Conservation (phyloP, 2,888 invertebrate species). For the Nyleta sp. region DNA sequence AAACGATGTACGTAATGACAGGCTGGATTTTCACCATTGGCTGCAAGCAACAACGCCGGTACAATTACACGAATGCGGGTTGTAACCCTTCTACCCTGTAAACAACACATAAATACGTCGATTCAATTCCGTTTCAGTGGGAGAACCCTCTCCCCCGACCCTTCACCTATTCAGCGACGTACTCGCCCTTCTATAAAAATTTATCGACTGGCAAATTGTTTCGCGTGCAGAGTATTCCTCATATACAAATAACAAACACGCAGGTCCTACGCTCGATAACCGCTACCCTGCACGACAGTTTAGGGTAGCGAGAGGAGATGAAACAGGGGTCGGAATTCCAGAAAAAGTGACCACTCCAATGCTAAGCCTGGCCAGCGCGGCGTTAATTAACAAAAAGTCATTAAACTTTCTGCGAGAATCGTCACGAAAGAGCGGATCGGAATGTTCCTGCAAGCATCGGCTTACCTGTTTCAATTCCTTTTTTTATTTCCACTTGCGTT, state of each 20-base stretch:
- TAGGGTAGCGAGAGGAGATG: slow-evolving; percentile 65
- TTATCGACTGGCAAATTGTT: slow-evolving; percentile 83
- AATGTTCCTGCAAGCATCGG: slow-evolving; percentile 69
- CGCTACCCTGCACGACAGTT: slow-evolving; percentile 63
- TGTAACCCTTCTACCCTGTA: slow-evolving; percentile 77
- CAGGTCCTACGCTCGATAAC: slow-evolving; percentile 66
- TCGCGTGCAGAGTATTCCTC: slow-evolving; percentile 78
- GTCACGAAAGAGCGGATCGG: slow-evolving; percentile 73
- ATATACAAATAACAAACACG: slow-evolving; percentile 71
- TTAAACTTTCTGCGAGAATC: slow-evolving; percentile 80
- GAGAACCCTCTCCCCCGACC: slow-evolving; percentile 65
- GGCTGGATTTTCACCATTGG: slow-evolving; percentile 71
- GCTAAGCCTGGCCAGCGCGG: slow-evolving; percentile 77
- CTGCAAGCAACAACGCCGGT: slow-evolving; percentile 67
- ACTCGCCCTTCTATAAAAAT: slow-evolving; percentile 78
- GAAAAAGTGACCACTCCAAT: slow-evolving; percentile 74
- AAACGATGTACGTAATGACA: slow-evolving; percentile 54
- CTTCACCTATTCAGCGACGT: slow-evolving; percentile 60
- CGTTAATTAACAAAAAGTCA: slow-evolving; percentile 83
- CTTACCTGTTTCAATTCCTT: slow-evolving; percentile 57
- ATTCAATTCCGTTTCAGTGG: slow-evolving; percentile 82
- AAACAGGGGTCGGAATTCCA: slow-evolving; percentile 67
- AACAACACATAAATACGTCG: slow-evolving; percentile 82
- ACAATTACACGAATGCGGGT: slow-evolving; percentile 80
- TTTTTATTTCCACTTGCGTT: slow-evolving; percentile 23